A percentile compares a stretch with the other conserved stretches of the same genome.
phyloP scores from a whole-genome alignment of 2,797 vertebrate species.

The Rhinophrynus dorsalis region DNA sequence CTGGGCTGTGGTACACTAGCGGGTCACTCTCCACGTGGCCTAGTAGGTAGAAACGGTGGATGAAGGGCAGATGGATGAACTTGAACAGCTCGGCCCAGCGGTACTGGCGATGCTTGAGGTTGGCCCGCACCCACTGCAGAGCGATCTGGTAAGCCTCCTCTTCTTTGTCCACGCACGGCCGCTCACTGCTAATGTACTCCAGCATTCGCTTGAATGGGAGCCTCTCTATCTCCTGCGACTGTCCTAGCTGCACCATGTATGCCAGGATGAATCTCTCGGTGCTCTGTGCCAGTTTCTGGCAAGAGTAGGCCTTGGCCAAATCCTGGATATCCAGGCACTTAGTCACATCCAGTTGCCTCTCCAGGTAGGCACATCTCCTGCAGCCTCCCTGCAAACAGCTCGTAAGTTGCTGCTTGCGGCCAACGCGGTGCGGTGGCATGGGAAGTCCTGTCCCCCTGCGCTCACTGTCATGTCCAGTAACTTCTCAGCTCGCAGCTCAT shows the following conservation, averaged over 20 bases:
- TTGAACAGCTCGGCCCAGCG: conserved; percentile 93
- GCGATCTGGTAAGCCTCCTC: conserved; percentile 92
- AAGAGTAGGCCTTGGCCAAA: conserved; percentile 93
- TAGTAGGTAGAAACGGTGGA: conserved; percentile 90
- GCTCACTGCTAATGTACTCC: no score
- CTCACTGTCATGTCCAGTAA: conserved; percentile 92
- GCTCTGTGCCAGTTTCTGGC: conserved; percentile 79
- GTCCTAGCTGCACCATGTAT: conserved; percentile 87
- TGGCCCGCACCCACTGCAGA: conserved; percentile 88
- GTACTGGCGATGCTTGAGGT: conserved; percentile 79
- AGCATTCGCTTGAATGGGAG: conserved; percentile 85
- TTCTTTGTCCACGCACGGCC: conserved; percentile 91
- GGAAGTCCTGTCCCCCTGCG: conserved; percentile 88
- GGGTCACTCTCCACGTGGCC: conserved; percentile 94
- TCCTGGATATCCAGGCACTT: conserved; percentile 96
- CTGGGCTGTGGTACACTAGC: conserved; percentile 86
- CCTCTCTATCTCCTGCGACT: conserved; percentile 82
- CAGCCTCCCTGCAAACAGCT: conserved; percentile 91
- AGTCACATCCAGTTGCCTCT: conserved; percentile 85
- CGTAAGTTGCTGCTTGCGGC: conserved; percentile 94
- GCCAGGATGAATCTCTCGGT: conserved; percentile 87
- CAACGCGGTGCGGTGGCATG: conserved; percentile 91
- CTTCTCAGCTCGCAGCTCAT: conserved; percentile 87
- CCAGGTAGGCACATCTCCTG: conserved; percentile 91
- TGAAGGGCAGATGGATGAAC: conserved; percentile 91